Evolutionary conservation across 2,113 vertebrate genomes (phyloP).

Genomic region (Oxyura jamaicensis): DNA sequence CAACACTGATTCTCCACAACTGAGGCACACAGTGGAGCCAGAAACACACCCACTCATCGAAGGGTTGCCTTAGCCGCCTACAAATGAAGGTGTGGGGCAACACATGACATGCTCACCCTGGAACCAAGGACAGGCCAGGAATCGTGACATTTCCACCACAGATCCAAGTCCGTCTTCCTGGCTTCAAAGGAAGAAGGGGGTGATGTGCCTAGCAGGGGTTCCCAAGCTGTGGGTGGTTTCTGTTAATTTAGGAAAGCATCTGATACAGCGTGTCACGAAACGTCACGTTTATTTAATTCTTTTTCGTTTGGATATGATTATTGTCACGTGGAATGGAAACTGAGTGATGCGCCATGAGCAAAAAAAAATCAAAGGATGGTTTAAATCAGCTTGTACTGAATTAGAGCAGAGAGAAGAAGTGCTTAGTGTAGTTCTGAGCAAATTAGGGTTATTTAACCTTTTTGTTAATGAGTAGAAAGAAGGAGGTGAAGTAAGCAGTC

Average conservation of each 20-base stretch:
- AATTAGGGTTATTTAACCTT: neutral
- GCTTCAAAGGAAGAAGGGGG: conserved; percentile 55
- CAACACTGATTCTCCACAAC: accelerated
- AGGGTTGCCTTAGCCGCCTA: neutral
- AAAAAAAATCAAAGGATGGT: neutral
- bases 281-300: conserved; percentile 56
- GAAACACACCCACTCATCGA: accelerated
- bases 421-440: neutral
- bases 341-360: conserved; percentile 15
- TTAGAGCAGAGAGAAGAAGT: neutral
- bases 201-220: conserved; percentile 52
- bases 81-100: neutral
- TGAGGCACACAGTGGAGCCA: accelerated
- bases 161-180: neutral
- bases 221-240: conserved; percentile 56
- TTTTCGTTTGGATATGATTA: conserved; percentile 66
- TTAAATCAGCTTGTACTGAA: neutral
- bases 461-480: neutral
- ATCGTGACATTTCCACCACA: neutral
- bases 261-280: conserved; percentile 56
- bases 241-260: conserved; percentile 55
- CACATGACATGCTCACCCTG: neutral
- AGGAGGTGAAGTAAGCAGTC: neutral
- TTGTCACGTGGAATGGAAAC: conserved; percentile 60
- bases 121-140: neutral